These are phyloP conservation scores for Pelmatolapia mariae DNA, from an alignment of 2,113 vertebrate genomes.

Conservation along the genomic window DNA sequence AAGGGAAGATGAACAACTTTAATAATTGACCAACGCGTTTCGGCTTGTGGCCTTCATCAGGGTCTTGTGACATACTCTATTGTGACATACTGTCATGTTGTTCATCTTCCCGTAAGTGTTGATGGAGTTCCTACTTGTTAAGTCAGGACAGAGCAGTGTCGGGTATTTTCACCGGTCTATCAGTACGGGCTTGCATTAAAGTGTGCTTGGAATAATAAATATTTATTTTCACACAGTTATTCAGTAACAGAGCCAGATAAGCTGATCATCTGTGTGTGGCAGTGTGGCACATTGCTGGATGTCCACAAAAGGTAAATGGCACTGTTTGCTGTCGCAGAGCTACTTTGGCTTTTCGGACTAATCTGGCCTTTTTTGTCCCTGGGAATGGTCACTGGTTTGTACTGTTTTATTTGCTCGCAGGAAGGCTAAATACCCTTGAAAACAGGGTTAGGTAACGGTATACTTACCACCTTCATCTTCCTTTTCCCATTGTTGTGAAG, in stretches of 20 bases:
- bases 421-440: neutral
- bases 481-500: neutral
- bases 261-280: neutral
- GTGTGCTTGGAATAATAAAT: neutral
- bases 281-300: neutral
- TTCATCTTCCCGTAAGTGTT: neutral
- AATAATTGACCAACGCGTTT: neutral
- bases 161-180: neutral
- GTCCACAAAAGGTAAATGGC: neutral
- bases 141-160: neutral
- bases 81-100: neutral
- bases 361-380: neutral
- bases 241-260: neutral
- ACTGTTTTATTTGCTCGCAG: neutral
- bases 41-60: neutral
- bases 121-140: neutral
- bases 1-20: neutral
- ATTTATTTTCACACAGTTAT: neutral
- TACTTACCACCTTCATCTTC: neutral
- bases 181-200: neutral
- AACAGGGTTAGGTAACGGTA: neutral
- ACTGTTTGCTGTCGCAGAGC: neutral
- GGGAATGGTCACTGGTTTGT: too few species aligned
- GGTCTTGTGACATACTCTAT: neutral
- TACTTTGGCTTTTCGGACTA: neutral